Evolutionary conservation across 2,113 vertebrate species (phyloP).

Genomic region (Erythrolamprus reginae): DNA sequence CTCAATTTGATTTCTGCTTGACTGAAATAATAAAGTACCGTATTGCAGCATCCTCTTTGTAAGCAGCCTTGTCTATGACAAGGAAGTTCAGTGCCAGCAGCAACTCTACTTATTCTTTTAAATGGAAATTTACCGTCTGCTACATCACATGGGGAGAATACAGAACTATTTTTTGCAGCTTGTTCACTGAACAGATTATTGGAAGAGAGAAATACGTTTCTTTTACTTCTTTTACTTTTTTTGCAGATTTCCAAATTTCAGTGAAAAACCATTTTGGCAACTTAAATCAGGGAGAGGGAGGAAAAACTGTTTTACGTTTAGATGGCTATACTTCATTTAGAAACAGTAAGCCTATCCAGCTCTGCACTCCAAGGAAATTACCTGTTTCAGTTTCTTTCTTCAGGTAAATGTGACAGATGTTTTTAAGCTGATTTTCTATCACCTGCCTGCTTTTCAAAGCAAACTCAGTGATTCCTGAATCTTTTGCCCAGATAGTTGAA

Average conservation of each 20-base stretch:
- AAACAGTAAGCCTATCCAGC: constrained; percentile 69
- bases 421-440: not conserved
- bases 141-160: constrained; percentile 77
- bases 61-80: constrained; percentile 75
- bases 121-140: constrained; percentile 84
- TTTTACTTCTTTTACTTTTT: constrained; percentile 22
- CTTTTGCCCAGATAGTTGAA: not conserved
- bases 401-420: constrained; percentile 20
- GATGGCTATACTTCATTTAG: constrained; percentile 69
- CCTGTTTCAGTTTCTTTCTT: constrained; percentile 19
- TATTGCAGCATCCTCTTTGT: constrained; percentile 75
- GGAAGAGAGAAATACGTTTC: constrained; percentile 64
- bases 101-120: constrained; percentile 78
- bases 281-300: constrained; percentile 43
- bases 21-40: constrained; percentile 75
- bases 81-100: constrained; percentile 74
- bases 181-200: constrained; percentile 84
- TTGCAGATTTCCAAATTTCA: constrained; percentile 72
- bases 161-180: constrained; percentile 84
- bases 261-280: constrained; percentile 74
- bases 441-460: not conserved
- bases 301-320: constrained; percentile 76
- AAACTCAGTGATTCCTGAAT: not conserved
- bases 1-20: constrained; percentile 65
- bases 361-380: constrained; percentile 29